Evolutionary conservation across 2,888 invertebrate genomes (phyloP), one percentile per base, ranked within the genome.

Genomic region (Polyommatus icarus): DNA sequence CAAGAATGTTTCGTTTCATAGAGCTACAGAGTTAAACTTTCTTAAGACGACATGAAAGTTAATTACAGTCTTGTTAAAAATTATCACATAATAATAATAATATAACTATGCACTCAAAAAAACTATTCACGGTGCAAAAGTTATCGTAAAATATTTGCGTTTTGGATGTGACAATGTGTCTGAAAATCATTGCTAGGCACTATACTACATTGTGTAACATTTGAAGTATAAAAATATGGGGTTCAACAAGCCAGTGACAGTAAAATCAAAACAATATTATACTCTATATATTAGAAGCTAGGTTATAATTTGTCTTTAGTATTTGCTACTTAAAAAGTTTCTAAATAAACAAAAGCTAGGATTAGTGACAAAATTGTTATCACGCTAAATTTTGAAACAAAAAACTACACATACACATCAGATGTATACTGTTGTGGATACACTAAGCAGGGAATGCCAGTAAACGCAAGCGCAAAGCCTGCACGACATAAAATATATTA

Each of bases 351-450:
- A 24, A 12, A 61, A 24, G 24, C 24, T 61, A 24, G 12, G 24
- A 61, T 61, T 61, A 61, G 61, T 61, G 24, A 61, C 61, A 61
- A 61, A 61, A 61, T 24, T 61, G 61, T 3, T 24, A 61, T 54
- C 24, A 61, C 10, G 61, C 24, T 61, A 61, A 61, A 61, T 61
- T 24, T 61, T 61, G 10, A 61, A 61, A 20, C 1, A 24, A 20
- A 61, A 61, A 61, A 61, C 61, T 61, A 61, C 61, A 61, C 24
- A 24, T 24, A 61, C 12, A 61, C 12, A 61, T 54, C 54, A 24
- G 10, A 61, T 61, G 4, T 4, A 61, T 61, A 61, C 61, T 12
- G 5, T 24, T 12, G 10, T 61, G 4, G 24, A 12, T 20, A 61
- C 12, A 61, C 8, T 5, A 61, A 61, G 61, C 61, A 61, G 24